Percentiles rank a stretch among this genome's conserved stretches.
Conservation (phyloP, 2,797 vertebrate genomes). For the Rhadinocentrus ornatus region DNA sequence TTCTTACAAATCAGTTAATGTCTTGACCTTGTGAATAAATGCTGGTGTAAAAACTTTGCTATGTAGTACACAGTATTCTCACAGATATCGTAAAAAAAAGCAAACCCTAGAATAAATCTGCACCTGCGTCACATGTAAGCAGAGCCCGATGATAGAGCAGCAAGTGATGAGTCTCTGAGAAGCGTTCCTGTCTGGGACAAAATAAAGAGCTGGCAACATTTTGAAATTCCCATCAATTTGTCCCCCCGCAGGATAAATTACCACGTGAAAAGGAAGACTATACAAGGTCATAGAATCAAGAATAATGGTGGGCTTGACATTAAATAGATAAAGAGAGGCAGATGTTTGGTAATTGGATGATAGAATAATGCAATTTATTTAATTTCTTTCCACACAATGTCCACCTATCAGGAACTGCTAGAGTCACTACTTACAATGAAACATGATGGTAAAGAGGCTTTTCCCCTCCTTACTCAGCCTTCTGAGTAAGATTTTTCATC, state of each 20-base stretch:
- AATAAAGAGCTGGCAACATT: conserved; percentile 47
- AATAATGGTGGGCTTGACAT: conserved; percentile 46
- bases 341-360: conserved; percentile 13
- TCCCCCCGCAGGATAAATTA: conserved; percentile 27
- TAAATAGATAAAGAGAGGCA: conserved; percentile 40
- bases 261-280: conserved; percentile 22
- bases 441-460: conserved; percentile 27
- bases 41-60: neutral
- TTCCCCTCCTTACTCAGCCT: conserved; percentile 20
- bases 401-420: neutral
- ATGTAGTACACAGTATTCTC: neutral
- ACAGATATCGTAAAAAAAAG: neutral
- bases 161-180: conserved; percentile 7
- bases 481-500: conserved; percentile 44
- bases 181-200: conserved; percentile 14
- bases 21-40: neutral
- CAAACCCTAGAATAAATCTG: neutral
- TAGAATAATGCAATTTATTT: conserved; percentile 16
- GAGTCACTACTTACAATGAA: conserved; percentile 17
- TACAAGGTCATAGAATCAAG: conserved; percentile 47
- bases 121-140: conserved; percentile 7
- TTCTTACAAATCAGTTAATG: neutral
- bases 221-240: conserved; percentile 66
- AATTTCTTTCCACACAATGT: conserved; percentile 8
- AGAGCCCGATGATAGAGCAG: neutral